phyloP scores from a whole-genome alignment of 2,797 vertebrate species.

The Semotilus atromaculatus region DNA sequence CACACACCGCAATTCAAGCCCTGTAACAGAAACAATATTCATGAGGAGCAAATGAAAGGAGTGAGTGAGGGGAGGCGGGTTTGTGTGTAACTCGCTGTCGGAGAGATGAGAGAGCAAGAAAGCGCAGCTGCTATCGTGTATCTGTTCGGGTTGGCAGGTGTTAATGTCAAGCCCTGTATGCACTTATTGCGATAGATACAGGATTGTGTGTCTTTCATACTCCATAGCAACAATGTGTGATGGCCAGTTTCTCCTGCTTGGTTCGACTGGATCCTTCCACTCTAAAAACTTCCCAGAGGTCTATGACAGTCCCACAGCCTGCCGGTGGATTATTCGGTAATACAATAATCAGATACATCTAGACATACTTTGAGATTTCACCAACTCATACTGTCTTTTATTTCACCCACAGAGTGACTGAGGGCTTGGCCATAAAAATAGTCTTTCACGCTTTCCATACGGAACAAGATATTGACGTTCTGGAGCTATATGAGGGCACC shows the following conservation, averaged over 20 bases:
- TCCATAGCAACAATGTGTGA: constrained; percentile 87
- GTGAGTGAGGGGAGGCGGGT: too few relatives aligned
- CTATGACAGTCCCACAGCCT: constrained; percentile 71
- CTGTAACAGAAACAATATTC: too few relatives aligned
- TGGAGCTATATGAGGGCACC: constrained; percentile 85
- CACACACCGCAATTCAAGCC: too few relatives aligned
- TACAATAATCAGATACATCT: not conserved
- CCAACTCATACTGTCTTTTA: not conserved
- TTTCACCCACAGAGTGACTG: constrained; percentile 73
- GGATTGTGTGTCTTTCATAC: not conserved
- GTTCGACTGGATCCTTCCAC: constrained; percentile 81
- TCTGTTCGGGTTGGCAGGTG: too few relatives aligned
- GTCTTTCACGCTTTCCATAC: constrained; percentile 80
- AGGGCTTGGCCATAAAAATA: constrained; percentile 79
- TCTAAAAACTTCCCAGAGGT: constrained; percentile 77
- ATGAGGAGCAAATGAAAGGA: too few relatives aligned
- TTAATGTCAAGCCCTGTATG: too few relatives aligned
- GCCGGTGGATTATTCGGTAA: constrained; percentile 91
- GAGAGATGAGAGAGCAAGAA: too few relatives aligned
- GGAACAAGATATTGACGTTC: constrained; percentile 67
- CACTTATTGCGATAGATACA: not conserved
- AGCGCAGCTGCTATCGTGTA: too few relatives aligned
- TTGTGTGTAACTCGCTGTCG: too few relatives aligned
- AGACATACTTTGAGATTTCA: not conserved
- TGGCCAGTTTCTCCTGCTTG: constrained; percentile 84